Base-by-base conservation (phyloP, 2,113 vertebrate species). In the Edolisoma coerulescens region DNA sequence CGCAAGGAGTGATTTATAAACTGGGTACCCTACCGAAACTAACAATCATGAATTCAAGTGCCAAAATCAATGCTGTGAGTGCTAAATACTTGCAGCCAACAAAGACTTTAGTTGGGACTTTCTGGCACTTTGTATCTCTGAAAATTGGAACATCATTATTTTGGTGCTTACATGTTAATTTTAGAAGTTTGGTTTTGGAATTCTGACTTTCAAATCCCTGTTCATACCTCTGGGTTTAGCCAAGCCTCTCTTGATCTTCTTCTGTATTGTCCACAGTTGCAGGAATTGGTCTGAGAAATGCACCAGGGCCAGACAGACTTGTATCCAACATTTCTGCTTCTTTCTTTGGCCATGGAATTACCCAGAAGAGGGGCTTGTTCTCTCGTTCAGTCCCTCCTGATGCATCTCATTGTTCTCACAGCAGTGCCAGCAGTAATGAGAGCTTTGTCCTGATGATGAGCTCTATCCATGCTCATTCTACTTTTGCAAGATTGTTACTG, bases 1-100 rank as follows among this genome's bases (percentile, higher is more conserved):
- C 6, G 18, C 61, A 71, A 89, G 33, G 49, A 64, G 7, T 82
- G 65, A 89, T 96, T 96, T 93, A 87, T 96, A 89, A 89, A 81
- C 56, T 84, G 69, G 87, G 73, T 92, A 93, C 73, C 41, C 49
- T 60, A 57, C 76, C 45, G 32, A 92, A 94, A 84, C 86, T 41
- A 81, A 24, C 18, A 87, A 84, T 57, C 76, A 60, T 53, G 64
- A 88, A 71, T 69, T 91, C 32, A 89, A 95, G 57, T 37, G 57
- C 61, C 71, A 88, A 78, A 83, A 87, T 70, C 82, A 93, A 27
- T 83, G 49, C 21, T 68, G 24, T 49, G 76, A 87, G 47, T 76
- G 64, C n/a, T 93, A 90, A 89, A 77, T 84, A 79, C 44, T 64
- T 80, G 84, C 53, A 93, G 80, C 56, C 77, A 86, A 37, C 27